Evolutionary conservation across 1,140 invertebrate genomes (phyloP), one percentile per base, ranked within the genome.

Genomic region (Hyles euphorbiae): DNA sequence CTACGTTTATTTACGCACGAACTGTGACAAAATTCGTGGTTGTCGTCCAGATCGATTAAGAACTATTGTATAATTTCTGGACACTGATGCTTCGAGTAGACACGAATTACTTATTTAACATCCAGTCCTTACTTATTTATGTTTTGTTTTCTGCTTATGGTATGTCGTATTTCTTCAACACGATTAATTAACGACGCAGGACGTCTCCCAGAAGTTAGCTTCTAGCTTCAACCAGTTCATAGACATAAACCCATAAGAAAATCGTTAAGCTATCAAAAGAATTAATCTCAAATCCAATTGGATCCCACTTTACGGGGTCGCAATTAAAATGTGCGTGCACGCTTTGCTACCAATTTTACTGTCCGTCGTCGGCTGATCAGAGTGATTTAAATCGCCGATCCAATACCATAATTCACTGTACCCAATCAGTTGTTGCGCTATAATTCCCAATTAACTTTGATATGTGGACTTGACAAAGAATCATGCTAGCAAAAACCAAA

Each of bases 1-100:
- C 62, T 60, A 46, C 68, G 61, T 76, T 83, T 83, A 81, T 84
- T 79, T 72, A 86, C 78, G 83, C 83, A 86, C 81, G 83, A 84
- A 72, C 68, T 68, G 34, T 47, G 36, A 40, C 36, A 40, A 8
- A 40, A 40, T 5, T 40, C 36, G 36, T 40, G 36, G 36, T 40
- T 40, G 36, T 40, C 36, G 36, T 40, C 8, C 5, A 5, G 4
- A 40, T 40, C 36, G 36, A 40, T 40, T 40, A 5, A 5, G 36
- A 8, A 40, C 5, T 40, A 22, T 40, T 40, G 36, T 5, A 5
- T 8, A 5, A 40, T 40, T 40, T 5, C 8, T 40, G 36, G 8
- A 40, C 36, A 40, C 8, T 40, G 22, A 22, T 22, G 22, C 22
- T 22, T 22, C 22, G 22, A 0, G 22, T 1, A 22, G 2, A 22